Evolutionary conservation across 2,888 invertebrate species (phyloP).

Genomic region (Erebia ligea): DNA sequence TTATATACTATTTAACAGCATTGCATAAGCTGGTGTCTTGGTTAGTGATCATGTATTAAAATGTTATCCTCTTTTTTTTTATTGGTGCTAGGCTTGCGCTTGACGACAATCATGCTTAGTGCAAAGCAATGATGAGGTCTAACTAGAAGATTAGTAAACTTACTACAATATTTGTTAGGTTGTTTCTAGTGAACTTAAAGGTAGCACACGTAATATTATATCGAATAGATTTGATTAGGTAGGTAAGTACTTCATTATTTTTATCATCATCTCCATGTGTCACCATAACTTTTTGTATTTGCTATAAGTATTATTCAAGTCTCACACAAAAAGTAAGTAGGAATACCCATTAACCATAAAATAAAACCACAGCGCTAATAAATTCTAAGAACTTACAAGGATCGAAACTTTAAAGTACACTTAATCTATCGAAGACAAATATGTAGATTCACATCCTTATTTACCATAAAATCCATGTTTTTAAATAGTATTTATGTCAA

Average conservation of each 20-base stretch:
- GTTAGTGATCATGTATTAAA: too few relatives aligned
- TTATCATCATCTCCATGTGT: neutral
- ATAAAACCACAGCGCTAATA: conserved; percentile 3
- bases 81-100: too few relatives aligned
- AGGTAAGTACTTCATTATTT: neutral
- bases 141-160: too few relatives aligned
- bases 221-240: too few relatives aligned
- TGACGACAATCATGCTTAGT: too few relatives aligned
- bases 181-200: neutral
- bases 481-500: conserved; percentile 53
- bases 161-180: neutral
- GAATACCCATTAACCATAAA: neutral
- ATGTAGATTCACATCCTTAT: conserved; percentile 33
- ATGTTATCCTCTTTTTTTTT: too few relatives aligned
- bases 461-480: conserved; percentile 24
- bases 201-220: neutral
- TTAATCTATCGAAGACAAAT: conserved; percentile 22
- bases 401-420: conserved; percentile 19
- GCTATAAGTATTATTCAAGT: neutral
- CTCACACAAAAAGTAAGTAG: neutral
- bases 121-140: too few relatives aligned
- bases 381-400: conserved; percentile 13
- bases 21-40: too few relatives aligned
- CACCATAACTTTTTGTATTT: conserved; percentile 7
- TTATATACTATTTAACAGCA: too few relatives aligned